These are phyloP conservation scores for Engraulis encrasicolus DNA, from an alignment of 2,113 vertebrate species.

Conservation along the genomic window DNA sequence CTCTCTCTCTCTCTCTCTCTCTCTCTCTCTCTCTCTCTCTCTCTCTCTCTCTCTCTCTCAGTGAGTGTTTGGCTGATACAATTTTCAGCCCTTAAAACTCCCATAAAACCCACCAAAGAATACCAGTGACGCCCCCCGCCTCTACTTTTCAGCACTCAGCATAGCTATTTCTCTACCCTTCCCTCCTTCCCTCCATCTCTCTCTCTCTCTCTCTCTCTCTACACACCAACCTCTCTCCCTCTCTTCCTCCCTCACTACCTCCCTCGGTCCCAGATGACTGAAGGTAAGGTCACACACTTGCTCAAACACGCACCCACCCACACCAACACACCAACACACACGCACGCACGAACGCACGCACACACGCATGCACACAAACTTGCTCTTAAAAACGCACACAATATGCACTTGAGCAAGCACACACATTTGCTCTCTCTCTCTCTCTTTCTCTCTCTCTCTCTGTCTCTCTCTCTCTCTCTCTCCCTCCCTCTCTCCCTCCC, in stretches of 20 bases:
- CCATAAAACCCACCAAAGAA: slow-evolving; percentile 28
- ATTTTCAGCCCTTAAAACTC: slow-evolving; percentile 41
- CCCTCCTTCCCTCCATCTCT: not conserved
- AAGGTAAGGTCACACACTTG: not conserved
- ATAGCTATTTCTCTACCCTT: not conserved
- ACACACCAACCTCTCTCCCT: not conserved
- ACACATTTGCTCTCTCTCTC: no score
- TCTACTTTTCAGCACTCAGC: not conserved
- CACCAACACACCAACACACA: slow-evolving; percentile 1
- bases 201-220: not conserved
- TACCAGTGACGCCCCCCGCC: not conserved
- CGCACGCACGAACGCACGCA: slow-evolving; percentile 29
- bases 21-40: slow-evolving; percentile 21
- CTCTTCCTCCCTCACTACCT: not conserved
- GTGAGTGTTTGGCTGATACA: slow-evolving; percentile 1
- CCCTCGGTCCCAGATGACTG: not conserved
- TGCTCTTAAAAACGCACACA: no score
- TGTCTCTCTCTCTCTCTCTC: no score
- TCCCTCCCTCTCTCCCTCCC: no score
- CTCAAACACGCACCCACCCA: not conserved
- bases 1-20: no score
- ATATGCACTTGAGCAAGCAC: no score
- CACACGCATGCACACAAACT: slow-evolving; percentile 16
- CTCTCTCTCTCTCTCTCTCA: slow-evolving; percentile 24
- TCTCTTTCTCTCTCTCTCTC: no score